These are phyloP conservation scores for Drosophila fulvimacula DNA, from an alignment of 2,888 invertebrate genomes.

Conservation along the genomic window DNA sequence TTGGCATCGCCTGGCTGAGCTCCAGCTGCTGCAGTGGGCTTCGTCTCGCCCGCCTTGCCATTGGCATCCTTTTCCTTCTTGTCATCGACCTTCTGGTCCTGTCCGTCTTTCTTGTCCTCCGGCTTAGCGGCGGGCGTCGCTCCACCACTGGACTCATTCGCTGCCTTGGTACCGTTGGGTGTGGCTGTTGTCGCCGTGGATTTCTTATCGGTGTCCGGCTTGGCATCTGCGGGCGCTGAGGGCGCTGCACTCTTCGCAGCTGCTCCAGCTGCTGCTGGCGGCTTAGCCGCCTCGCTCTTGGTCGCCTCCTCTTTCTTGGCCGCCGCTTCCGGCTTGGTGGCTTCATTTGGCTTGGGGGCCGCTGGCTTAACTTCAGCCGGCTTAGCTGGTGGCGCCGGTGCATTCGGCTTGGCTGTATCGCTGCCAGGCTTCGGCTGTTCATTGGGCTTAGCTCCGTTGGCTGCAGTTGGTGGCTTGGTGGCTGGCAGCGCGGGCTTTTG, in stretches of 20 bases:
- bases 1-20: constrained; percentile 59
- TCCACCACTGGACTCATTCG: constrained; percentile 61
- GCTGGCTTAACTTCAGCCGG: constrained; percentile 78
- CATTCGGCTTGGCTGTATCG: constrained; percentile 63
- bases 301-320: constrained; percentile 77
- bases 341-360: constrained; percentile 76
- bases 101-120: constrained; percentile 60
- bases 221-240: constrained; percentile 77
- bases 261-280: constrained; percentile 80
- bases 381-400: constrained; percentile 79
- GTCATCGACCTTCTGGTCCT: constrained; percentile 44
- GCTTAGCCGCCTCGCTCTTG: constrained; percentile 74
- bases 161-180: constrained; percentile 64
- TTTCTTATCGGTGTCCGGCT: constrained; percentile 71
- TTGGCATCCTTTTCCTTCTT: constrained; percentile 48
- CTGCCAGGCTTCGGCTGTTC: constrained; percentile 53
- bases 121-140: constrained; percentile 57
- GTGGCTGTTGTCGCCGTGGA: constrained; percentile 67
- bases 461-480: constrained; percentile 33
- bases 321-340: constrained; percentile 78
- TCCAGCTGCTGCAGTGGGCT: constrained; percentile 28
- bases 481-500: constrained; percentile 51
- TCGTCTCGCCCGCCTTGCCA: constrained; percentile 41
- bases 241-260: constrained; percentile 81
- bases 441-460: constrained; percentile 48